These are phyloP conservation scores for Euzetes globulus DNA, from an alignment of 2,888 invertebrate genomes.

Conservation along the genomic window DNA sequence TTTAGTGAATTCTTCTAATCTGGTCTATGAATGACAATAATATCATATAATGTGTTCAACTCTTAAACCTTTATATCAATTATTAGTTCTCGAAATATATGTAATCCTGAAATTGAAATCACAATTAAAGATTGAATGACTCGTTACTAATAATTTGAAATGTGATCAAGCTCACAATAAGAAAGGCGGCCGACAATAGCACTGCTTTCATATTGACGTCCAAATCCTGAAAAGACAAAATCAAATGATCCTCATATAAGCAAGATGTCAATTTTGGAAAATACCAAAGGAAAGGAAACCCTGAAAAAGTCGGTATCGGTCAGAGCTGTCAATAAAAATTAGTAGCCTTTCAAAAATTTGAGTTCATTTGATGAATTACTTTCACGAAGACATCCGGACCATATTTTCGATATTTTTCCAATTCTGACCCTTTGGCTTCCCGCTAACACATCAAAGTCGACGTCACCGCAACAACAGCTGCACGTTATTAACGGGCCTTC, in stretches of 20 bases:
- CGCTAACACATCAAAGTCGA: conserved; percentile 60
- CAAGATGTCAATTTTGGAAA: conserved; percentile 51
- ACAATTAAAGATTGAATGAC: no score
- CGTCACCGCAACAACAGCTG: conserved; percentile 54
- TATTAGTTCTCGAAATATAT: no score
- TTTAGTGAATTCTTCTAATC: no score
- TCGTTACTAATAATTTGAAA: no score
- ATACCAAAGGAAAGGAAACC: conserved; percentile 80
- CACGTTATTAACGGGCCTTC: conserved; percentile 73
- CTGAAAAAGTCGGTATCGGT: conserved; percentile 72
- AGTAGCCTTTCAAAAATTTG: no score
- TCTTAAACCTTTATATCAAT: no score
- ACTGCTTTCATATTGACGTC: conserved; percentile 74
- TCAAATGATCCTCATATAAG: conserved; percentile 70
- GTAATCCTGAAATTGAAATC: no score
- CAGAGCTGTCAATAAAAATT: no score
- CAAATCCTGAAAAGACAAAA: no score
- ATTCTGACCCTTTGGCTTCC: conserved; percentile 65
- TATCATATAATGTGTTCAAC: no score
- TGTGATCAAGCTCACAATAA: conserved; percentile 64
- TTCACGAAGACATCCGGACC: conserved; percentile 74
- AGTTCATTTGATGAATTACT: no score
- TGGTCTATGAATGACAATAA: no score
- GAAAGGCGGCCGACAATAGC: conserved; percentile 69
- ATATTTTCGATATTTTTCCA: conserved; percentile 80